Evolutionary conservation across 2,888 invertebrate species (phyloP), one percentile per base, ranked within the genome.

Genomic region (Thymelicus acteon): DNA sequence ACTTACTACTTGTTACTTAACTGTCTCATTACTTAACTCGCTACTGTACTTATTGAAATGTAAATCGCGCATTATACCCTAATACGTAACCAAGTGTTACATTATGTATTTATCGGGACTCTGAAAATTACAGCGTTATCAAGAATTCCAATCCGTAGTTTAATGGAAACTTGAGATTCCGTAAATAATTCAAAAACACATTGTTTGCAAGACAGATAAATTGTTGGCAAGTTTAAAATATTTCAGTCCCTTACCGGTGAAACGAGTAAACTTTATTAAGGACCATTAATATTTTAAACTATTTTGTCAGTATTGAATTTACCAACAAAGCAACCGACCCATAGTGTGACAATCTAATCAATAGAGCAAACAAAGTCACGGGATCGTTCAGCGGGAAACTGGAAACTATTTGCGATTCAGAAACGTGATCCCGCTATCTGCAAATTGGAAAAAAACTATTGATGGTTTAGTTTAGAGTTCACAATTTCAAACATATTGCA

Each of bases 321-420:
- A 48, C 31, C 31, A 5, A 62, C 48, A 48, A 48, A 13, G 61
- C 24, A 61, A 7, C 24, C 24, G 24, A 44, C 44, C 10, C 61
- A 47, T 13, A 61, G 39, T 47, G 6, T 7, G 13, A 6, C 7
- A 61, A 49, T 37, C 49, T 63, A 63, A 63, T 63, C 63, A 63
- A 63, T 63, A 48, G 39, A n/a, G 49, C 63, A 63, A 63, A 63
- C 49, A 63, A 49, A 37, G 15, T 49, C 47, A 15, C 31, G 49
- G 15, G 6, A 31, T n/a, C 47, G 62, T 49, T 6, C 62, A 49
- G 15, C 7, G 47, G 37, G 48, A 47, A 47, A 47, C n/a, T 48
- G 48, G 15, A 49, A 37, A 37, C 62, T 62, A 31, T 49, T 62
- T 62, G 49, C 48, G 48, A 8, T 24, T 48, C 37, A 6, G 48